Evolutionary conservation across 2,888 invertebrate genomes (phyloP).

Genomic region (Drosophila pegasa): DNA sequence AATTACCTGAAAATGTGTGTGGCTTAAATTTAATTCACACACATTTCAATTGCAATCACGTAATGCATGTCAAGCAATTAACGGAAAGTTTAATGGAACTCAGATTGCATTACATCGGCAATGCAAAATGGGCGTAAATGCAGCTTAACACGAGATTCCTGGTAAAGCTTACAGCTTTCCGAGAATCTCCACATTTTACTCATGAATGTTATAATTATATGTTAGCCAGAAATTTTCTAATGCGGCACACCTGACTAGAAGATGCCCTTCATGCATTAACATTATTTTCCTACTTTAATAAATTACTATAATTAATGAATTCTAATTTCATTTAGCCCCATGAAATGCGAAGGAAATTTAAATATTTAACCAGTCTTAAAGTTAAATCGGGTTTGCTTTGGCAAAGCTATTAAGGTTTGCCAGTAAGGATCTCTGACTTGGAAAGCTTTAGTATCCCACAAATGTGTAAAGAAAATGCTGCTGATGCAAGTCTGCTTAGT

Average conservation of each 20-base stretch:
- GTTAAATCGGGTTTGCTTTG: too few species aligned
- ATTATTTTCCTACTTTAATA: background rate
- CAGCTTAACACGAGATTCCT: background rate
- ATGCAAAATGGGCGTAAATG: background rate
- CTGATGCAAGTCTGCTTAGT: too few species aligned
- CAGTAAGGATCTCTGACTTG: too few species aligned
- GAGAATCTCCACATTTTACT: background rate
- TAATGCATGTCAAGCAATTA: slow-evolving; percentile 22
- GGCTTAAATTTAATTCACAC: background rate
- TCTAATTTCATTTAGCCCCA: background rate
- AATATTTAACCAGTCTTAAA: too few species aligned
- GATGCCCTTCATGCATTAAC: background rate
- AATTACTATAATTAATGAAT: background rate
- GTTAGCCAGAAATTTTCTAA: background rate
- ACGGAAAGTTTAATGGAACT: background rate
- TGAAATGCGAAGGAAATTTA: too few species aligned
- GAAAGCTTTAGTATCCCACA: too few species aligned
- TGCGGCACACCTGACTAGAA: background rate
- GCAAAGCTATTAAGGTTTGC: too few species aligned
- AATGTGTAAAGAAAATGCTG: too few species aligned
- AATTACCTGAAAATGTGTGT: background rate
- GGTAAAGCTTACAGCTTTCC: background rate
- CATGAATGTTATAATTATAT: background rate
- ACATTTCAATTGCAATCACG: slow-evolving; percentile 8
- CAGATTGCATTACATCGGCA: background rate